A percentile compares a stretch with the other conserved stretches of the same genome.
Evolutionary conservation across 2,113 vertebrate genomes (phyloP).

Genomic region (Osmerus mordax): DNA sequence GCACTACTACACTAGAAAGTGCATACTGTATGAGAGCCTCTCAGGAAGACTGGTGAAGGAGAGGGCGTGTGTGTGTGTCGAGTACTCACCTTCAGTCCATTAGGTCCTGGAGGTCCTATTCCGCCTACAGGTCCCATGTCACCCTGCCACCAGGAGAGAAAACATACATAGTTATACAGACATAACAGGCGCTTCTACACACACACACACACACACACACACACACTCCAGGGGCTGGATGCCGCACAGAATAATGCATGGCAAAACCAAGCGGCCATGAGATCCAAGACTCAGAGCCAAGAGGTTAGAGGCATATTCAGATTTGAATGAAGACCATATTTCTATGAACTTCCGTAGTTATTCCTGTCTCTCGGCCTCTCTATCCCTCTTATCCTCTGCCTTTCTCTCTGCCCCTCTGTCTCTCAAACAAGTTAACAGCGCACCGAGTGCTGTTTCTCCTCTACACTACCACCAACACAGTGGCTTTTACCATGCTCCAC

Average conservation of each 20-base stretch:
- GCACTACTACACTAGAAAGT: not conserved
- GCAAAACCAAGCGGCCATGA: too few relatives aligned
- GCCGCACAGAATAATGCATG: not conserved
- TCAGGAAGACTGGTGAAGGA: not conserved
- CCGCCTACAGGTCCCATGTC: constrained; percentile 88
- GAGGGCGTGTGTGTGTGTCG: constrained; percentile 1
- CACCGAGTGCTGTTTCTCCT: too few relatives aligned
- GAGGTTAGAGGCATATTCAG: too few relatives aligned
- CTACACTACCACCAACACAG: too few relatives aligned
- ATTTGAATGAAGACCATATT: too few relatives aligned
- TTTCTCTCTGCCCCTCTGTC: not conserved
- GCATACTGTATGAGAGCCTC: not conserved
- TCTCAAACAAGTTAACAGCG: not conserved
- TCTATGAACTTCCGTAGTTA: not conserved
- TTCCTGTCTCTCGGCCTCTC: not conserved
- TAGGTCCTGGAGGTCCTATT: constrained; percentile 85
- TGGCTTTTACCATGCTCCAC: too few relatives aligned
- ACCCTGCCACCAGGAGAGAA: constrained; percentile 75
- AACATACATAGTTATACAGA: constrained; percentile 18
- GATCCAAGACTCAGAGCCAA: too few relatives aligned
- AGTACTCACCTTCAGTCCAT: constrained; percentile 88
- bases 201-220: constrained; percentile 15
- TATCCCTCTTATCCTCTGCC: not conserved
- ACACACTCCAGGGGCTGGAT: not conserved
- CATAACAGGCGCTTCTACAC: constrained; percentile 3